phyloP scores from a whole-genome alignment of 2,797 vertebrate genomes.

The Okamejei kenojei region DNA sequence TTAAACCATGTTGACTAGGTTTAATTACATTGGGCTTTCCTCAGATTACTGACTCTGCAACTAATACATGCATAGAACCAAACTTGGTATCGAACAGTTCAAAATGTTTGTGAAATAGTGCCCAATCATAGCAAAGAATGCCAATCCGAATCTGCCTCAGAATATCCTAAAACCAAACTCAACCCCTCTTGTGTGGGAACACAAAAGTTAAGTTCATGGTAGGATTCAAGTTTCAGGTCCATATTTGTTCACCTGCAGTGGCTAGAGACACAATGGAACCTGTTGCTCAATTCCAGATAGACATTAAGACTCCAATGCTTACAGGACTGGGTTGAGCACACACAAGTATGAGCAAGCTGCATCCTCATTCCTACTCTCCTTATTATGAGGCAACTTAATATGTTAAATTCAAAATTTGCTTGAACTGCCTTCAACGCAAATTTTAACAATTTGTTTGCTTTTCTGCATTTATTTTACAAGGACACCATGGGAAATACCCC shows the following conservation, averaged over 20 bases:
- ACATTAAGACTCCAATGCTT: not conserved
- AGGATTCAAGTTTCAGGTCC: not conserved
- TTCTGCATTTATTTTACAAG: too few species aligned
- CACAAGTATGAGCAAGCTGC: not conserved
- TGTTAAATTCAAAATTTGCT: not conserved
- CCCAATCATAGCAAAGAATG: not conserved
- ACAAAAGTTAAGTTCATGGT: not conserved
- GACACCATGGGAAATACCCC: not conserved
- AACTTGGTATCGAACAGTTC: not conserved
- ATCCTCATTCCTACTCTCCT: not conserved
- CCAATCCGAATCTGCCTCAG: not conserved
- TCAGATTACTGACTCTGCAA: too few species aligned
- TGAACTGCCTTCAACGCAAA: not conserved
- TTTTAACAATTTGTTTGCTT: not conserved
- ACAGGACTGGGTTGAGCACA: not conserved
- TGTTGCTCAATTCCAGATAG: not conserved
- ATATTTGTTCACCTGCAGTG: not conserved
- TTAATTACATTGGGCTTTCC: too few species aligned
- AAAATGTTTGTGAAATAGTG: not conserved
- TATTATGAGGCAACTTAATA: not conserved
- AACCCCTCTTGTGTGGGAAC: not conserved
- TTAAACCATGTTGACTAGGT: too few species aligned
- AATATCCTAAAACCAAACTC: not conserved
- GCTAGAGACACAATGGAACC: not conserved
- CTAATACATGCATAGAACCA: too few species aligned